Conservation (phyloP, 2,113 vertebrate genomes). For the Brachionichthys hirsutus region DNA sequence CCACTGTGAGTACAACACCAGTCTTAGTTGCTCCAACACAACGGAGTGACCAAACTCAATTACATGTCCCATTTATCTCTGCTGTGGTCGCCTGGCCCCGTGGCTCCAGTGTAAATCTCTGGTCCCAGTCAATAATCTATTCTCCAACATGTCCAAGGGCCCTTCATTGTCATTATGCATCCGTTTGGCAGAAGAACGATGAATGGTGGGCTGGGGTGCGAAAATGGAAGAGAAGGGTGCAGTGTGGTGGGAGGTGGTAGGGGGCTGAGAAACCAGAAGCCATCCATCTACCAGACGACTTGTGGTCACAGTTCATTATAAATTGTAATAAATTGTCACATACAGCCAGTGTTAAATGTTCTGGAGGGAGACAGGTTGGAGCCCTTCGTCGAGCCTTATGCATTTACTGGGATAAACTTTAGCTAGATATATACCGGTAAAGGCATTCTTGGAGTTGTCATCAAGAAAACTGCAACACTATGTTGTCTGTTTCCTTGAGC, state of each 20-base stretch:
- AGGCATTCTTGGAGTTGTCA: background rate
- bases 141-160: conserved; percentile 68
- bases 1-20: conserved; percentile 47
- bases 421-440: too few species aligned
- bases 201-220: conserved; percentile 37
- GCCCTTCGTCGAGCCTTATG: conserved; percentile 7
- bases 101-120: conserved; percentile 77
- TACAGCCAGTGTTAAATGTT: conserved; percentile 35
- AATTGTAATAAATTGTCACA: conserved; percentile 47
- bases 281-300: conserved; percentile 70
- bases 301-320: conserved; percentile 72
- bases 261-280: conserved; percentile 55
- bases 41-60: conserved; percentile 77
- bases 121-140: conserved; percentile 79
- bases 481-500: background rate
- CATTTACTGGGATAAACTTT: conserved; percentile 2
- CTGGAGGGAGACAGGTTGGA: conserved; percentile 36
- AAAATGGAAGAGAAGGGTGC: conserved; percentile 41
- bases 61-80: conserved; percentile 76
- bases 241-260: conserved; percentile 59
- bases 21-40: conserved; percentile 65
- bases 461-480: background rate
- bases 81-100: conserved; percentile 59
- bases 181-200: conserved; percentile 64
- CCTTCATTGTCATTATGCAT: conserved; percentile 73